These are phyloP conservation scores for Dysdera silvatica DNA, from an alignment of 1,140 invertebrate genomes.

Conservation along the genomic window DNA sequence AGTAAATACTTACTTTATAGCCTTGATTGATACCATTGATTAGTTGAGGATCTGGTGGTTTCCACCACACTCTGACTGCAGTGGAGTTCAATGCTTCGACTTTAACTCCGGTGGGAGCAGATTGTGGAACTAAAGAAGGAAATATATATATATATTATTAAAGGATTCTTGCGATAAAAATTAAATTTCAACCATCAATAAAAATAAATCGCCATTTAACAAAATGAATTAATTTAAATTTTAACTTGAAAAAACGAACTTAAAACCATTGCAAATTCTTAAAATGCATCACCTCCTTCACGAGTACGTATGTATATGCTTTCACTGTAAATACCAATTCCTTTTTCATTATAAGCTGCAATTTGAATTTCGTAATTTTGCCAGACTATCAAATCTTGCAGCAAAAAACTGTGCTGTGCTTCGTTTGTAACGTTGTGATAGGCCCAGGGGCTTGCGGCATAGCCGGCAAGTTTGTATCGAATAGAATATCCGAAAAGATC, in stretches of 20 bases:
- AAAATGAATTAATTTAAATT: too few species aligned
- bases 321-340: conserved; percentile 85
- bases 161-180: too few species aligned
- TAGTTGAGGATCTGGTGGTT: conserved; percentile 87
- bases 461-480: conserved; percentile 80
- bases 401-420: conserved; percentile 81
- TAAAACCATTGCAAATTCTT: not conserved
- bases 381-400: conserved; percentile 92
- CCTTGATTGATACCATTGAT: conserved; percentile 99
- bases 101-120: conserved; percentile 71
- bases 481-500: conserved; percentile 88
- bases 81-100: conserved; percentile 82
- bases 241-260: too few species aligned
- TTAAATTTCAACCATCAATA: too few species aligned
- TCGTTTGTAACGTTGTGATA: conserved; percentile 85
- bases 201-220: too few species aligned
- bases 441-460: conserved; percentile 59
- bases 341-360: conserved; percentile 94
- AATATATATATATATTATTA: not conserved
- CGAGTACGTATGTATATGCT: conserved; percentile 86
- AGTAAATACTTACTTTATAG: conserved; percentile 61
- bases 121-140: conserved; percentile 63
- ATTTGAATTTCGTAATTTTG: conserved; percentile 96
- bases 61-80: conserved; percentile 71
- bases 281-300: conserved; percentile 64